Base-by-base conservation (phyloP, 35 echinoderm and acorn worm species). In the Patiria miniata region DNA sequence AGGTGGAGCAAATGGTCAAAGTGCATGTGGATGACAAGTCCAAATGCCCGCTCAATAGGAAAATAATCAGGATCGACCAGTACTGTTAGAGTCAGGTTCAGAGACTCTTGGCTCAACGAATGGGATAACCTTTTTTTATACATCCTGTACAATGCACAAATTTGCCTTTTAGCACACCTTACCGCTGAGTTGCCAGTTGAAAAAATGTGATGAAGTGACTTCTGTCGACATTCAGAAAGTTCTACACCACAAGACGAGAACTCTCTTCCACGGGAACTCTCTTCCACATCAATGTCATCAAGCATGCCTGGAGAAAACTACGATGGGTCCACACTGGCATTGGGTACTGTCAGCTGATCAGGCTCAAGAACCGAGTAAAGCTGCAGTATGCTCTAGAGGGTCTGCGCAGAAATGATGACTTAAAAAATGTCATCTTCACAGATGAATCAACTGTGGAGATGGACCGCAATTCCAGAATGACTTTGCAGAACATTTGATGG, bases 371-470 rank as follows among this genome's bases (percentile, higher is more conserved):
- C 18, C 52, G 18, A 18, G 52, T 54, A 54, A 7, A 18, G 18
- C 8, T 54, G 8, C 7, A 54, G 52, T 54, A 54, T 54, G 52
- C 52, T 9, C 7, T 18, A 54, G 52, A 54, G 18, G 18, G 52
- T 9, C 52, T 54, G 18, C 52, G 18, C 8, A 18, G 18, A 54
- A 54, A 54, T 18, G 52, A 54, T 54, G 18, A 7, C 7, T 95
- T 90, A 28, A 65, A 84, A 16, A 55, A 94, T 55, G 85, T 95
- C 2, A 81, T 95, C 16, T 95, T 95, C 68, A 91, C 84, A 4
- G 88, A 95, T 57, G 89, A 95, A 39, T 50, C 40, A 39, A 60
- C 88, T 5, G 56, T 95, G 17, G 84, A 91, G 51, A 21, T 95
- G 8, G 51, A 95, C 18, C 18, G 8, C 7, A 7, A 54, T 18